These are phyloP conservation scores for Mesocentrotus franciscanus DNA, from an alignment of 53 echinoderm and acorn worm genomes.

Conservation along the genomic window DNA sequence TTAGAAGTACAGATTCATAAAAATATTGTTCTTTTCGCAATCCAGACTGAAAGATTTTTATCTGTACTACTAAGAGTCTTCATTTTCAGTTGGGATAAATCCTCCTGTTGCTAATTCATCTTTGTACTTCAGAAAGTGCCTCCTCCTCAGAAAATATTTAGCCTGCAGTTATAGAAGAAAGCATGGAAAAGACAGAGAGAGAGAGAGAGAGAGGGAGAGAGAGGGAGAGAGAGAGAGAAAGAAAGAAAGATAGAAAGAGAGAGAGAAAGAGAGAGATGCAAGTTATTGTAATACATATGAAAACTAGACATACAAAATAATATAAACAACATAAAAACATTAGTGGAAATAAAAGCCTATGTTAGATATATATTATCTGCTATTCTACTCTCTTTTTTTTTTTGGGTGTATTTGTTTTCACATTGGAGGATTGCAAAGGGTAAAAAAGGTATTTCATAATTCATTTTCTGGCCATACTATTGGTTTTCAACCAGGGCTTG, in stretches of 20 bases:
- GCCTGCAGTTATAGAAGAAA: slow-evolving; percentile 69
- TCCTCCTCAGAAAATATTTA: slow-evolving; percentile 87
- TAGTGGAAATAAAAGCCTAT: too few species aligned
- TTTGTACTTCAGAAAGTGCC: slow-evolving; percentile 83
- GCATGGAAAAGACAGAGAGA: neutral
- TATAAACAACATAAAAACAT: too few species aligned
- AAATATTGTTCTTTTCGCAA: neutral
- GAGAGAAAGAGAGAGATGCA: neutral
- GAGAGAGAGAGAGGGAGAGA: too few species aligned
- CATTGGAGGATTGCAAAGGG: too few species aligned
- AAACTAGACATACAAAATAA: too few species aligned
- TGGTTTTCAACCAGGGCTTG: too few species aligned
- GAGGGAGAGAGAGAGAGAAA: neutral
- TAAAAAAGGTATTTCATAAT: too few species aligned
- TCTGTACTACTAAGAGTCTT: slow-evolving; percentile 47
- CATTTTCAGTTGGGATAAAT: slow-evolving; percentile 77
- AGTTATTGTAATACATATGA: neutral
- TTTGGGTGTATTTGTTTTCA: too few species aligned
- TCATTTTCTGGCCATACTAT: too few species aligned
- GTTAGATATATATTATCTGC: too few species aligned
- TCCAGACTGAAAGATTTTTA: neutral
- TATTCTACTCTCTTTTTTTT: too few species aligned
- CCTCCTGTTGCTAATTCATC: slow-evolving; percentile 76
- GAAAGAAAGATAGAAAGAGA: too few species aligned
- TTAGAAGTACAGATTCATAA: neutral